phyloP scores from a whole-genome alignment of 2,888 invertebrate species.

The Osedax fenrisi region DNA sequence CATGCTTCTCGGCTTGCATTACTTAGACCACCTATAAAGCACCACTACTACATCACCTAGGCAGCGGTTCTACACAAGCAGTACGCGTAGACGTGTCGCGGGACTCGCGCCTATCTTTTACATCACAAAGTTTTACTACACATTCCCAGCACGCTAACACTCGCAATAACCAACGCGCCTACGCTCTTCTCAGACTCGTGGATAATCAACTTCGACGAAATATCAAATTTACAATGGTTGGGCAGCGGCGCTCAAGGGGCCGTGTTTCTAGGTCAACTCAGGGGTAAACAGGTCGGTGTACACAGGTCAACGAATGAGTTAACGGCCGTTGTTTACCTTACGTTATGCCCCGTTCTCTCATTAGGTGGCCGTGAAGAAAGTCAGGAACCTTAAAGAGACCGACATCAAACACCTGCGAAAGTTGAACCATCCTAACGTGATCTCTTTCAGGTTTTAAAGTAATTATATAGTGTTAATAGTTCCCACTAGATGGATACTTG shows the following conservation, averaged over 20 bases:
- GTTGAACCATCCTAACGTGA: slow-evolving; percentile 86
- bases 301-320: slow-evolving; percentile 56
- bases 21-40: too few relatives aligned
- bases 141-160: too few relatives aligned
- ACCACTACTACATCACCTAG: too few relatives aligned
- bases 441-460: slow-evolving; percentile 65
- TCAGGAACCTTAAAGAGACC: slow-evolving; percentile 77
- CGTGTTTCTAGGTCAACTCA: slow-evolving; percentile 73
- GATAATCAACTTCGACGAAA: slow-evolving; percentile 85
- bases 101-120: too few relatives aligned
- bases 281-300: slow-evolving; percentile 74
- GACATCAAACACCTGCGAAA: slow-evolving; percentile 80
- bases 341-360: background rate
- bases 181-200: slow-evolving; percentile 59
- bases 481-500: too few relatives aligned
- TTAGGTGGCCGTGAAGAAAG: slow-evolving; percentile 78
- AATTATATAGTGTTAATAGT: too few relatives aligned
- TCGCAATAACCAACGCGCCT: too few relatives aligned
- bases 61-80: too few relatives aligned
- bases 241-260: slow-evolving; percentile 92
- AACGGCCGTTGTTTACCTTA: background rate
- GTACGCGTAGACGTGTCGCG: too few relatives aligned
- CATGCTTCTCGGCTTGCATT: too few relatives aligned
- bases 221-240: slow-evolving; percentile 75
- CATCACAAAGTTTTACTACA: too few relatives aligned